phyloP scores from a whole-genome alignment of 53 echinoderm and acorn worm species.

The Temnopleurus reevesii region DNA sequence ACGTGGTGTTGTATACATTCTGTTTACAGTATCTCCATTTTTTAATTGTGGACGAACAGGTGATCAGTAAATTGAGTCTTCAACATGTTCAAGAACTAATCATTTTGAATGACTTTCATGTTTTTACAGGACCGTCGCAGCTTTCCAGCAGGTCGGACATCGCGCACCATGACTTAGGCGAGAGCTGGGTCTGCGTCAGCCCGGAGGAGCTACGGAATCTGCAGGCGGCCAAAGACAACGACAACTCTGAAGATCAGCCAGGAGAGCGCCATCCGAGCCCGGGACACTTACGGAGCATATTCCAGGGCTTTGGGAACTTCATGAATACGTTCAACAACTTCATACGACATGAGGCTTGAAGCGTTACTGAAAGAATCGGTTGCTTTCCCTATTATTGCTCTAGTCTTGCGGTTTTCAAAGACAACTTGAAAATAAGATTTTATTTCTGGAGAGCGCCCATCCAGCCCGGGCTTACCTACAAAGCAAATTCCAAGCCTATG shows the following conservation, averaged over 20 bases:
- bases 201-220: background rate
- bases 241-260: background rate
- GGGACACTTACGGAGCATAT: background rate
- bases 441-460: too few relatives aligned
- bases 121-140: background rate
- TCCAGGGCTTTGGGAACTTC: background rate
- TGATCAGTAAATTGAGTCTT: too few relatives aligned
- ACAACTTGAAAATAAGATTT: too few relatives aligned
- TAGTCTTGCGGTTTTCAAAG: too few relatives aligned
- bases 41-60: too few relatives aligned
- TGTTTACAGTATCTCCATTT: too few relatives aligned
- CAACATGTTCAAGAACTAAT: too few relatives aligned
- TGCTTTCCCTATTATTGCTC: too few relatives aligned
- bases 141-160: slow-evolving; percentile 29
- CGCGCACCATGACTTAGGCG: background rate
- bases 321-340: slow-evolving; percentile 13
- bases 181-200: slow-evolving; percentile 38
- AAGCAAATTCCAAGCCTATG: too few relatives aligned
- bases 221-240: background rate
- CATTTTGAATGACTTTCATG: background rate
- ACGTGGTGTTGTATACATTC: too few relatives aligned
- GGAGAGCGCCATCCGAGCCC: background rate
- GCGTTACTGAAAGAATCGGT: too few relatives aligned
- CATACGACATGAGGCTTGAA: slow-evolving; percentile 12
- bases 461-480: too few relatives aligned